Percentiles rank a stretch among this genome's conserved stretches.
These are phyloP conservation scores for Chelidonichthys spinosus DNA, from an alignment of 2,797 vertebrate species.

Conservation along the genomic window DNA sequence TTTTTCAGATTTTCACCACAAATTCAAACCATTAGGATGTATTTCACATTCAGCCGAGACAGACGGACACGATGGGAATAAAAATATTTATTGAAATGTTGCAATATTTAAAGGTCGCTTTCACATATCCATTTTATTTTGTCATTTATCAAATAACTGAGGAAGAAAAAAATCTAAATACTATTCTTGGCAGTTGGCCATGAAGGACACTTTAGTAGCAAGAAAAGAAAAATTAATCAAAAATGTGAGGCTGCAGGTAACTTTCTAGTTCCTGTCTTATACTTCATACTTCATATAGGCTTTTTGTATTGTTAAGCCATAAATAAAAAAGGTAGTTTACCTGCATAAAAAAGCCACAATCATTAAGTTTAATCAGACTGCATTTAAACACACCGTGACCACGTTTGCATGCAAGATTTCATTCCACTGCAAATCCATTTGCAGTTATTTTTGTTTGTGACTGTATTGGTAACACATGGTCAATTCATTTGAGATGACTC, in stretches of 20 bases:
- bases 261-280: conserved; percentile 24
- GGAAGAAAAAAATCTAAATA: conserved; percentile 56
- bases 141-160: conserved; percentile 56
- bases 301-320: conserved; percentile 21
- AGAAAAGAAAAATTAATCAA: conserved; percentile 43
- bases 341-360: conserved; percentile 14
- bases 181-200: conserved; percentile 63
- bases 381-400: conserved; percentile 19
- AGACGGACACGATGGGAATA: conserved; percentile 41
- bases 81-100: conserved; percentile 76
- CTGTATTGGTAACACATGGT: conserved; percentile 16
- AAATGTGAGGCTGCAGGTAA: conserved; percentile 30
- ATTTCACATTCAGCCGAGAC: not conserved
- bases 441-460: not conserved
- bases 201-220: conserved; percentile 65
- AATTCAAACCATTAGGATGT: not conserved
- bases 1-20: not conserved
- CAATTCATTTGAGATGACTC: conserved; percentile 29
- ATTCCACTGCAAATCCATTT: conserved; percentile 1
- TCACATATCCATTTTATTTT: conserved; percentile 36
- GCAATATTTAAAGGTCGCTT: conserved; percentile 46
- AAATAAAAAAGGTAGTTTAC: not conserved
- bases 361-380: conserved; percentile 11
- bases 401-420: conserved; percentile 39
- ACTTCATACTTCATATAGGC: conserved; percentile 21